Base-by-base conservation (phyloP, 2,797 vertebrate species). In the Gallirallus australis region DNA sequence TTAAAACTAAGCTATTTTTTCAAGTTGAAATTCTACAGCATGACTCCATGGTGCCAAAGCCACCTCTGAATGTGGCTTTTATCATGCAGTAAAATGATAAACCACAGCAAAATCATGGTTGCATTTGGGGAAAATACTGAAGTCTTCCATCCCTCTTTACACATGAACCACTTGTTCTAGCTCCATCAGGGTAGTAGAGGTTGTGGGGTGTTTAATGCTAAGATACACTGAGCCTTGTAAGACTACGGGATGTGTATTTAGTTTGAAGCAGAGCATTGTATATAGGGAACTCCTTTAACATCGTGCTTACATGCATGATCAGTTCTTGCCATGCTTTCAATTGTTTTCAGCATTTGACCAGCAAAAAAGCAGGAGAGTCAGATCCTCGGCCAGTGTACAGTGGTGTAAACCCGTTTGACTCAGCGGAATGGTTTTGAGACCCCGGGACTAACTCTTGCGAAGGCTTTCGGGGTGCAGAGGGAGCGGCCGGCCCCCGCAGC, bases 231-330 rank as follows among this genome's bases (percentile, higher is more conserved):
- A 81, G 48, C 47, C 39, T 65, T 31, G 35, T n/a, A 68, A 82
- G 52, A 3, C 52, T 37, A 14, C 0, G 0, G 2, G 9, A 37
- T 56, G 27, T 3, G 1, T 35, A 12, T 65, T 83, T 72, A 68
- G 56, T 50, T 83, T 84, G 57, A 40, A 69, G 64, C 31, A 53
- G 52, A 61, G 35, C 5, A 4, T n/a, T 21, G 9, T 35, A 37
- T 8, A 9, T 5, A 10, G 59, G 50, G n/a, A 72, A 30, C 45
- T 72, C 45, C 31, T 70, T 50, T 82, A 79, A 64, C 25, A 30
- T 12, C 13, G 35, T 33, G 50, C 50, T 30, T 37, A 3, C 15
- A 15, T 11, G 45, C n/a, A 6, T 6, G n/a, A 54, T 65, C 28
- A 9, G 7, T 37, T 75, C 82, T 65, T 82, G 68, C 63, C 48